Percentiles rank a stretch among this genome's conserved stretches.
Conservation (phyloP, 2,888 invertebrate species). For the Coleophora flavipennella region DNA sequence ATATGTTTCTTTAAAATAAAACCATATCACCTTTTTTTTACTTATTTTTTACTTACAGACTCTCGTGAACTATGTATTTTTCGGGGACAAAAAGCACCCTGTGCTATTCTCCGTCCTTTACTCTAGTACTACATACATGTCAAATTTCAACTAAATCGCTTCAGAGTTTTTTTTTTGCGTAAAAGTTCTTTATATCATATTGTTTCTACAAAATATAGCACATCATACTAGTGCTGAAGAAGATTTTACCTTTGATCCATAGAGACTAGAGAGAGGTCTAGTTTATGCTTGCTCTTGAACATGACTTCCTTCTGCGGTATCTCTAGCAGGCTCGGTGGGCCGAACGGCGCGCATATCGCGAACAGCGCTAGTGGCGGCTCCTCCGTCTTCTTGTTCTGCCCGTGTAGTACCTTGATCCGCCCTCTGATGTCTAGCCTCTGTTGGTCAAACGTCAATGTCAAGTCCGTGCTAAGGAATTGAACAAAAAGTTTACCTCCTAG, state of each 20-base stretch:
- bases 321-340: conserved; percentile 96
- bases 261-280: conserved; percentile 95
- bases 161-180: too few relatives aligned
- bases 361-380: conserved; percentile 96
- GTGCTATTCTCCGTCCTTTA: too few relatives aligned
- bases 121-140: too few relatives aligned
- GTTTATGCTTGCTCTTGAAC: conserved; percentile 99
- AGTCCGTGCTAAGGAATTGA: not conserved
- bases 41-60: too few relatives aligned
- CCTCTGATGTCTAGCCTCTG: conserved; percentile 99
- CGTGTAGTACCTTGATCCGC: conserved; percentile 94
- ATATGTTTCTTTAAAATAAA: too few relatives aligned
- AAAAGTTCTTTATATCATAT: too few relatives aligned
- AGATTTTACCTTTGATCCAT: conserved; percentile 95
- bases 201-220: too few relatives aligned
- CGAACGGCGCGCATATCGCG: conserved; percentile 98
- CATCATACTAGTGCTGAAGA: too few relatives aligned
- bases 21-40: too few relatives aligned
- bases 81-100: too few relatives aligned
- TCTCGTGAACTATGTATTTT: too few relatives aligned
- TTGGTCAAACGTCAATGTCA: conserved; percentile 20
- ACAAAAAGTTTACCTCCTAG: not conserved
- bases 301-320: conserved; percentile 99
- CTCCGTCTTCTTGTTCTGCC: conserved; percentile 95
- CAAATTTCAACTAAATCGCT: too few relatives aligned